phyloP scores from a whole-genome alignment of 2,797 vertebrate species.

The Taeniopygia guttata region DNA sequence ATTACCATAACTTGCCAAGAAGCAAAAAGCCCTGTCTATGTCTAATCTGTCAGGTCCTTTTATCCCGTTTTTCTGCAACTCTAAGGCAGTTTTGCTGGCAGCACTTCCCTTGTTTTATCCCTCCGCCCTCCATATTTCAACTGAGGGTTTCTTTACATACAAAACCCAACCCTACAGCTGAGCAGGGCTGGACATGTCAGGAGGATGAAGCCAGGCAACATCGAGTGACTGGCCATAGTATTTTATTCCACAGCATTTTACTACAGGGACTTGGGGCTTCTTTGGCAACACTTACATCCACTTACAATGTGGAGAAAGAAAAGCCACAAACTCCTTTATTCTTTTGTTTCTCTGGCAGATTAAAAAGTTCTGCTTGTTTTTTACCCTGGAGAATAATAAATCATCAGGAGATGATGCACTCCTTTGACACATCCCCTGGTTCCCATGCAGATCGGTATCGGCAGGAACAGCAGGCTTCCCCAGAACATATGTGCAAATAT shows the following conservation, averaged over 20 bases:
- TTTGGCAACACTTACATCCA: neutral
- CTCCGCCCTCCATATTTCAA: neutral
- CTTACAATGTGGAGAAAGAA: neutral
- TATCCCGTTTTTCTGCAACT: neutral
- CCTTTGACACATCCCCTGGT: neutral
- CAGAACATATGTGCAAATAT: slow-evolving; percentile 64
- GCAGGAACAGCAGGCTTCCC: slow-evolving; percentile 60
- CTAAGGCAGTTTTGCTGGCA: neutral
- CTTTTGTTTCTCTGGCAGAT: neutral
- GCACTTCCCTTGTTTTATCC: neutral
- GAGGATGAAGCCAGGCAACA: neutral
- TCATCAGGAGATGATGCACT: neutral
- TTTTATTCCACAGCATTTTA: neutral
- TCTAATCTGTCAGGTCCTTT: neutral
- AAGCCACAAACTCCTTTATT: neutral
- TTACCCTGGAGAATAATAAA: slow-evolving; percentile 3
- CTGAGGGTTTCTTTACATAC: neutral
- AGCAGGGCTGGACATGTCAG: neutral
- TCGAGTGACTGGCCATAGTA: fast-evolving
- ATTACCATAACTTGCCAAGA: neutral
- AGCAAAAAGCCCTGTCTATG: neutral
- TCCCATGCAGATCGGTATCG: neutral
- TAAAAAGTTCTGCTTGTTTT: neutral
- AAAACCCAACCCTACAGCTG: neutral
- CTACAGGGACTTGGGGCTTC: neutral